Conservation (phyloP, 2,888 invertebrate genomes). For the Synergus umbraculus region DNA sequence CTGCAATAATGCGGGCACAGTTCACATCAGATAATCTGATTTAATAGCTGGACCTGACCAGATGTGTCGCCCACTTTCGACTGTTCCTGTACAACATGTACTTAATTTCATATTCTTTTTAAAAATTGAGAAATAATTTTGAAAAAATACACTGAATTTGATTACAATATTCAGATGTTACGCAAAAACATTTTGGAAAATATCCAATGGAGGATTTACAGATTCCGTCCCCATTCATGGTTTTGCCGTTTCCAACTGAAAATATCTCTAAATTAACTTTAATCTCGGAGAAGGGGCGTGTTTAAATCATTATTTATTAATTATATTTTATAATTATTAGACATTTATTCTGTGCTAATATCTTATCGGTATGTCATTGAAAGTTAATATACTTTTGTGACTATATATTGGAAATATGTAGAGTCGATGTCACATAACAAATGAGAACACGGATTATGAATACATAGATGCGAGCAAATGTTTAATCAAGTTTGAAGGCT, state of each 20-base stretch:
- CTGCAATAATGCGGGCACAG: conserved; percentile 15
- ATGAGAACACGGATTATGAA: background rate
- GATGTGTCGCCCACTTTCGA: background rate
- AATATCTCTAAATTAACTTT: too few relatives aligned
- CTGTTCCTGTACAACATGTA: background rate
- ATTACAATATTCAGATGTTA: too few relatives aligned
- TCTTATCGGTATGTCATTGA: background rate
- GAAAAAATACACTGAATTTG: too few relatives aligned
- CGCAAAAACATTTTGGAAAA: too few relatives aligned
- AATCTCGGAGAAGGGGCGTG: too few relatives aligned
- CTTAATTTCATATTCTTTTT: background rate
- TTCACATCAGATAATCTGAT: background rate
- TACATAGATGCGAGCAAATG: background rate
- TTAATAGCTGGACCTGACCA: background rate
- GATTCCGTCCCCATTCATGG: too few relatives aligned
- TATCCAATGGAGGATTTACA: too few relatives aligned
- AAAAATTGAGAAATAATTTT: too few relatives aligned
- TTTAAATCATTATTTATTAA: too few relatives aligned
- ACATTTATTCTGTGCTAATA: background rate
- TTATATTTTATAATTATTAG: too few relatives aligned
- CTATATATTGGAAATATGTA: background rate
- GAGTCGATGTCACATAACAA: background rate
- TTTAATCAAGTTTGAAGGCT: background rate
- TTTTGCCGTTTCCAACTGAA: too few relatives aligned
- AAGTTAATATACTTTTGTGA: background rate